Evolutionary conservation across 2,797 vertebrate species (phyloP).

Genomic region (Cryptoprocta ferox): DNA sequence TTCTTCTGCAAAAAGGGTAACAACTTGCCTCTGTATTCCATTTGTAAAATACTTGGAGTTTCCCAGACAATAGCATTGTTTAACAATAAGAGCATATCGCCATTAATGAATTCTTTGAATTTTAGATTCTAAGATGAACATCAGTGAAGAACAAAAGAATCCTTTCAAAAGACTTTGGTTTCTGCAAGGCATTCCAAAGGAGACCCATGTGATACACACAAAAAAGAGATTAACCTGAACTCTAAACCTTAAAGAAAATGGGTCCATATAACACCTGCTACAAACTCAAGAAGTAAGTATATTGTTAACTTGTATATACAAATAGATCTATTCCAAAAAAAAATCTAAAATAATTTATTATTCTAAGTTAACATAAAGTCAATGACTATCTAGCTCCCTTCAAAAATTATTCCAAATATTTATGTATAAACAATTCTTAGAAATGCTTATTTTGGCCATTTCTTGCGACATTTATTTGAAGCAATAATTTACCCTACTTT

Average conservation of each 20-base stretch:
- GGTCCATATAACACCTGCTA: background rate
- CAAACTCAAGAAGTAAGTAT: background rate
- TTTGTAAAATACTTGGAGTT: constrained; percentile 17
- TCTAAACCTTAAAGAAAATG: background rate
- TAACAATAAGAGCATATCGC: background rate
- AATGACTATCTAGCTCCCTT: background rate
- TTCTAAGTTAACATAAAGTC: background rate
- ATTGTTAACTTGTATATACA: background rate
- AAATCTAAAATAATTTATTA: background rate
- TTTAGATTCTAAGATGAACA: constrained; percentile 19
- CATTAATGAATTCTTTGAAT: background rate
- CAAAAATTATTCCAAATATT: background rate
- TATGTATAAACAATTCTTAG: background rate
- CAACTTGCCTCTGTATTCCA: background rate
- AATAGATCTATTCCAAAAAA: background rate
- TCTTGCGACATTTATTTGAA: background rate
- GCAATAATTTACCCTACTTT: background rate
- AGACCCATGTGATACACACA: background rate
- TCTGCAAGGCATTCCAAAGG: background rate
- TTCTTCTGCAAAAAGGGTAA: constrained; percentile 18
- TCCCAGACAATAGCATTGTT: background rate
- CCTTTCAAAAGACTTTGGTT: background rate
- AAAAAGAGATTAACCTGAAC: background rate
- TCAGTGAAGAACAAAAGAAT: background rate
- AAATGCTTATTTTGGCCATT: background rate